Conservation (phyloP, 2,797 vertebrate species). For the Acestrorhynchus altus region DNA sequence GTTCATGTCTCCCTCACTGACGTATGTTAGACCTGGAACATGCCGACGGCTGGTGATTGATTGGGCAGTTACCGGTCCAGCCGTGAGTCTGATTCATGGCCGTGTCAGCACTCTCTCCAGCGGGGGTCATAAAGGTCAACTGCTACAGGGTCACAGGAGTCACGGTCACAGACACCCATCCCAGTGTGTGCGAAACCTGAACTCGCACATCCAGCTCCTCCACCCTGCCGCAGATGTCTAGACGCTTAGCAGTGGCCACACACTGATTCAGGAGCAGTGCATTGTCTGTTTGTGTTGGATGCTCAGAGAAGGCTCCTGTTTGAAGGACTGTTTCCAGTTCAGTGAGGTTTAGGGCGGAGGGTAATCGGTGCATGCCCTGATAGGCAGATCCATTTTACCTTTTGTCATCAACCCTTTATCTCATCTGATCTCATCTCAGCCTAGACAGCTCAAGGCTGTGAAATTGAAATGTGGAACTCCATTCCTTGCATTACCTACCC, state of each 20-base stretch:
- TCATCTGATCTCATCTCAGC: conserved; percentile 9
- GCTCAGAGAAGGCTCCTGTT: conserved; percentile 2
- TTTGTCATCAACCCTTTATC: conserved; percentile 29
- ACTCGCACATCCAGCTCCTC: conserved; percentile 2
- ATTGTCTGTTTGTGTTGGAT: background rate
- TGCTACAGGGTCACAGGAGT: conserved; percentile 42
- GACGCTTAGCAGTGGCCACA: conserved; percentile 16
- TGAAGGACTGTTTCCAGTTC: background rate
- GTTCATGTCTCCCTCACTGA: conserved; percentile 5
- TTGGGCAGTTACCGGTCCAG: conserved; percentile 14
- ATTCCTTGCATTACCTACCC: background rate
- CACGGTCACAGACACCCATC: conserved; percentile 50
- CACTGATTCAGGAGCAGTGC: conserved; percentile 17
- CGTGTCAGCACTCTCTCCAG: conserved; percentile 45
- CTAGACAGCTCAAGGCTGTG: conserved; percentile 21
- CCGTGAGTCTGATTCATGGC: conserved; percentile 54
- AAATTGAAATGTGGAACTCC: conserved; percentile 15
- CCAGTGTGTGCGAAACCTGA: conserved; percentile 53
- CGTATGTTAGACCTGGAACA: conserved; percentile 7
- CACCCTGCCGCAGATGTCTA: conserved; percentile 45
- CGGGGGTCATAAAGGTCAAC: conserved; percentile 49
- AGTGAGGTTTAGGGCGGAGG: background rate
- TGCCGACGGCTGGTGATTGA: conserved; percentile 29
- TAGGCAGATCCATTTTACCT: conserved; percentile 2
- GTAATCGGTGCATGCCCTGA: background rate